Conservation (phyloP, 2,888 invertebrate species). For the Brachycybe producta region DNA sequence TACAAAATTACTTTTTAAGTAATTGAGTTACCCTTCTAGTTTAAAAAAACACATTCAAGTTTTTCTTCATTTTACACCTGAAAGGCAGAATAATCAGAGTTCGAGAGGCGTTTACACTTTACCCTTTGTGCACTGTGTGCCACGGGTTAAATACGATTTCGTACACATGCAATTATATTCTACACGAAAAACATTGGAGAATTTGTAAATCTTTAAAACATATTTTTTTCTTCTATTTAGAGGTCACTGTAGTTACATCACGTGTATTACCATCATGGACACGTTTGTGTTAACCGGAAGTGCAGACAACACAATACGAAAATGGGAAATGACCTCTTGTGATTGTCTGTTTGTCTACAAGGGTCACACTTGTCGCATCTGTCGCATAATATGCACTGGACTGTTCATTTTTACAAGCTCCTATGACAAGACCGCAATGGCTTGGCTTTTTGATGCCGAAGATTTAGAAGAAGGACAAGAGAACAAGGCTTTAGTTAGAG, state of each 20-base stretch:
- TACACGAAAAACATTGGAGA: no score
- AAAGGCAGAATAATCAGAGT: no score
- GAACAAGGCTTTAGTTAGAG: constrained; percentile 24
- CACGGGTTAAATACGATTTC: no score
- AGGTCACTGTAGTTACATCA: constrained; percentile 39
- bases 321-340: constrained; percentile 40
- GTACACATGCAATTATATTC: no score
- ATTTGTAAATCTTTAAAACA: no score
- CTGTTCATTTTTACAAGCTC: constrained; percentile 29
- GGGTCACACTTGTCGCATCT: constrained; percentile 28
- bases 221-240: no score
- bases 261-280: constrained; percentile 36
- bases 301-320: constrained; percentile 38
- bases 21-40: no score
- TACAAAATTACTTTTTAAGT: no score
- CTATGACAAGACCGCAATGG: constrained; percentile 31
- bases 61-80: no score
- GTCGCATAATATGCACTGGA: constrained; percentile 18
- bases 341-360: constrained; percentile 36
- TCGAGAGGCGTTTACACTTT: no score
- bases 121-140: no score
- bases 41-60: no score
- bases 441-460: constrained; percentile 39
- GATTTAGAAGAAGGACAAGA: constrained; percentile 26
- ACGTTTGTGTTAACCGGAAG: constrained; percentile 38